Base-by-base conservation (phyloP, 2,888 invertebrate species). In the Lasioglossum pauxillum region DNA sequence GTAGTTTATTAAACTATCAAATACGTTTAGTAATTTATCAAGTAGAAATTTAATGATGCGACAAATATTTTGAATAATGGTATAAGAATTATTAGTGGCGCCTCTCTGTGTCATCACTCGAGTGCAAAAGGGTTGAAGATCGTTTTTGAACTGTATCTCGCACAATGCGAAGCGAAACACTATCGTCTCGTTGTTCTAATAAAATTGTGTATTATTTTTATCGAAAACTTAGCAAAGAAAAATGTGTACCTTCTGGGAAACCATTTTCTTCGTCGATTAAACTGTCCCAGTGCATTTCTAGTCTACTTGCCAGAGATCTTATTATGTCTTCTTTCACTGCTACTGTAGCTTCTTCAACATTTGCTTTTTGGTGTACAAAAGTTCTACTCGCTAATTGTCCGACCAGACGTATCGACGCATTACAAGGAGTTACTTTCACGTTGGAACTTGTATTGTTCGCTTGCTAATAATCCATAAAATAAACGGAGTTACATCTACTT, bases 231-330 rank as follows among this genome's bases (percentile, higher is more conserved):
- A 1, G 14, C 7, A 64, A 64, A 31, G 14, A 78, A 77, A 84
- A 75, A 89, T 92, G 16, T 49, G 31, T 53, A 97, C 97, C 97
- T 96, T 97, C 97, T 46, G 97, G 97, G 74, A 97, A 96, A 83
- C 97, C 96, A 94, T 97, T 97, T 93, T 97, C 97, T 94, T 98
- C 98, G 95, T 98, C 98, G 90, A 98, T 98, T 79, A 99, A 96
- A 81, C 98, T 98, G 95, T 99, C 99, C 96, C 98, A 98, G 94
- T 99, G 98, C 96, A 99, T 98, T 92, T 98, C 98, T 93, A 99
- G 97, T 86, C 99, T 96, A 19, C 98, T 97, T 19, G 97, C 97
- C 82, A 99, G 95, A 79, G 99, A 99, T 83, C 99, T 96, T 88
- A 98, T 96, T 41, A 99, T 97, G 93, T 99, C 99, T 94, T 98